Evolutionary conservation across 92 coral and sea anemone genomes (phyloP).

Genomic region (Montipora capitata): DNA sequence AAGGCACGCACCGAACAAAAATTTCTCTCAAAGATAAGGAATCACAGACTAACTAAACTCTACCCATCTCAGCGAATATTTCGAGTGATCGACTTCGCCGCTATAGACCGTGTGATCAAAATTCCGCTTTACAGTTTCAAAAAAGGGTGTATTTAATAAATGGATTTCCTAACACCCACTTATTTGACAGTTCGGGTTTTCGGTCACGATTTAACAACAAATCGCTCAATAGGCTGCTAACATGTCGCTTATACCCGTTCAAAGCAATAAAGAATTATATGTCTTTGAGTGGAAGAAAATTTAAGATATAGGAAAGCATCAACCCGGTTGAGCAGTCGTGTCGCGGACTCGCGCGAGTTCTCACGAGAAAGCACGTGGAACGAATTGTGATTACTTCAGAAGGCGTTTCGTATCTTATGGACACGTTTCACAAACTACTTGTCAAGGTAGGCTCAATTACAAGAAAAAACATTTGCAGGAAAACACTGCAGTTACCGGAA

Average conservation of each 20-base stretch:
- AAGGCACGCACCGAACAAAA: slow-evolving; percentile 7
- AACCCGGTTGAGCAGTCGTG: background rate
- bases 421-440: background rate
- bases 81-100: background rate
- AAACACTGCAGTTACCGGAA: slow-evolving; percentile 72
- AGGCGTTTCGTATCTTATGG: slow-evolving; percentile 2
- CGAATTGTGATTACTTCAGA: background rate
- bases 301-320: background rate
- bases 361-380: slow-evolving; percentile 28
- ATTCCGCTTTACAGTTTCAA: slow-evolving; percentile 2
- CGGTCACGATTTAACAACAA: slow-evolving; percentile 24
- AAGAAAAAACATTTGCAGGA: slow-evolving; percentile 88
- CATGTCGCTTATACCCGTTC: slow-evolving; percentile 28
- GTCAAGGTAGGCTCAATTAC: slow-evolving; percentile 47
- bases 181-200: background rate
- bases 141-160: slow-evolving; percentile 35
- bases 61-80: background rate
- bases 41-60: background rate
- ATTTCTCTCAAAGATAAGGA: background rate
- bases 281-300: slow-evolving; percentile 15
- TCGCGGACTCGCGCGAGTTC: slow-evolving; percentile 31
- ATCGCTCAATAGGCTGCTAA: slow-evolving; percentile 3
- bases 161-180: slow-evolving; percentile 26
- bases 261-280: slow-evolving; percentile 3
- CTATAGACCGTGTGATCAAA: background rate